Evolutionary conservation across 2,797 vertebrate species (phyloP).

Genomic region (Syngnathus acus): DNA sequence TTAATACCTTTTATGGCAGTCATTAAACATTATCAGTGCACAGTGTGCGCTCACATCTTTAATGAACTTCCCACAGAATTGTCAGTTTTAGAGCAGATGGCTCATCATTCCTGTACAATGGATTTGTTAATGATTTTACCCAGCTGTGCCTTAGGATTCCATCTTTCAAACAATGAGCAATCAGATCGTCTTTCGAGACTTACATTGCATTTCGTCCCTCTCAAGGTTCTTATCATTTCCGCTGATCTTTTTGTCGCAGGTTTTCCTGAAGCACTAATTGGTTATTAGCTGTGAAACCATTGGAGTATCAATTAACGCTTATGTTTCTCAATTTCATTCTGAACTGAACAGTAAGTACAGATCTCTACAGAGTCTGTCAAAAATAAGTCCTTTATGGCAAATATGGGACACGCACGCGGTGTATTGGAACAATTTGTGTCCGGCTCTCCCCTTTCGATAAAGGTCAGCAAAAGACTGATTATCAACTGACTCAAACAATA

Average conservation of each 20-base stretch:
- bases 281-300: slow-evolving; percentile 27
- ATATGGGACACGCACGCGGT: not conserved
- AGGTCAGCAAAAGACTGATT: too few relatives aligned
- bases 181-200: slow-evolving; percentile 24
- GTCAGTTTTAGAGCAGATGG: slow-evolving; percentile 18
- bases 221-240: slow-evolving; percentile 21
- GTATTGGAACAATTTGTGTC: not conserved
- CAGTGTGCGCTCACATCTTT: slow-evolving; percentile 6
- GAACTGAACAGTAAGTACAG: not conserved
- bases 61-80: slow-evolving; percentile 28
- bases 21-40: slow-evolving; percentile 19
- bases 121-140: slow-evolving; percentile 34
- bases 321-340: slow-evolving; percentile 5
- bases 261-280: slow-evolving; percentile 21
- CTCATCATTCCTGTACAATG: slow-evolving; percentile 1
- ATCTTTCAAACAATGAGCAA: slow-evolving; percentile 34
- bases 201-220: slow-evolving; percentile 8
- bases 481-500: too few relatives aligned
- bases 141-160: slow-evolving; percentile 39
- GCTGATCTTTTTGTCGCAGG: slow-evolving; percentile 25
- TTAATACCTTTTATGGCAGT: slow-evolving; percentile 21
- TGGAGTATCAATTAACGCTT: slow-evolving; percentile 10
- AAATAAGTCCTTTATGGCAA: not conserved
- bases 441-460: too few relatives aligned
- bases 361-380: not conserved